Percentiles rank a stretch among this genome's conserved stretches.
Conservation (phyloP, 2,113 vertebrate genomes). For the Brachypteracias leptosomus region DNA sequence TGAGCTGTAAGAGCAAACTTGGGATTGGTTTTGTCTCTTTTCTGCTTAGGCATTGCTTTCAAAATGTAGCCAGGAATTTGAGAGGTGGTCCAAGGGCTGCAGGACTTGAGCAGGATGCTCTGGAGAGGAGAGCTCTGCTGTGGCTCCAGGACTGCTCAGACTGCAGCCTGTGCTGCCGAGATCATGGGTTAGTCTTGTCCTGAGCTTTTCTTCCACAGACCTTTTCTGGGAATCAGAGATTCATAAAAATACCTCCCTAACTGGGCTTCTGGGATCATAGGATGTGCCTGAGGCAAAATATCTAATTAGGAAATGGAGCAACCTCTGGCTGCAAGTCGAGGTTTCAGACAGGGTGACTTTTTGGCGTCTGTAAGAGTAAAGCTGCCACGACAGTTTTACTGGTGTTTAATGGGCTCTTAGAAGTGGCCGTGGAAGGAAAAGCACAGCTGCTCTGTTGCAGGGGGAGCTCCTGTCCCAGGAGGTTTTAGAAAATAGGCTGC, state of each 20-base stretch:
- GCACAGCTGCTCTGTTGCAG: background rate
- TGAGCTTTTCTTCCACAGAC: background rate
- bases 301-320: background rate
- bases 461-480: background rate
- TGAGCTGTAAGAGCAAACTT: background rate
- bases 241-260: background rate
- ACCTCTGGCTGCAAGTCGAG: fast-evolving
- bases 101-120: background rate
- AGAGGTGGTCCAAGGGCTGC: background rate
- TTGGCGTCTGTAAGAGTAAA: background rate
- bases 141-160: background rate
- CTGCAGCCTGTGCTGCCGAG: background rate
- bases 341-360: background rate
- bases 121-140: background rate
- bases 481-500: background rate
- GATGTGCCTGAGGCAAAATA: background rate
- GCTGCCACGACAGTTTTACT: background rate
- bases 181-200: background rate
- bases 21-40: background rate
- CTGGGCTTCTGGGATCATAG: background rate
- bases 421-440: background rate
- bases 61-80: background rate
- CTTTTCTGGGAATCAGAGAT: background rate
- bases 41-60: background rate
- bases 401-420: background rate